These are phyloP conservation scores for Nipponacmea schrenckii DNA, from an alignment of 2,888 invertebrate species.

Conservation along the genomic window DNA sequence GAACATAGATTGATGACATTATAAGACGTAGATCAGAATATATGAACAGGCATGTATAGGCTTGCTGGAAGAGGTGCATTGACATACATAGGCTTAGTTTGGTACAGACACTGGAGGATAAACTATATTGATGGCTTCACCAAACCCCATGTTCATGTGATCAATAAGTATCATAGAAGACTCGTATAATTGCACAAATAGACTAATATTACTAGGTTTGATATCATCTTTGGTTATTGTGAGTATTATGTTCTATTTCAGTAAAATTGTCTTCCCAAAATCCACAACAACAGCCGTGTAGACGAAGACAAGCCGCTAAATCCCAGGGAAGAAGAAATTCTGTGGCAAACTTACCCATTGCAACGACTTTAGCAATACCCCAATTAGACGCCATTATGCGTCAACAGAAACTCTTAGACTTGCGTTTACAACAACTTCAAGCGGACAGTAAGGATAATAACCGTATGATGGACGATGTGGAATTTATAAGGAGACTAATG, in stretches of 20 bases:
- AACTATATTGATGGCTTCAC: no score
- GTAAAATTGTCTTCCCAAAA: background rate
- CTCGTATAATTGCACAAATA: no score
- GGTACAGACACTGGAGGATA: no score
- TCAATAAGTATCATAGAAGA: no score
- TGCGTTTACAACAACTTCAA: slow-evolving; percentile 66
- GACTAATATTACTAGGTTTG: no score
- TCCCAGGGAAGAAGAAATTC: slow-evolving; percentile 50
- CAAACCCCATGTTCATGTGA: no score
- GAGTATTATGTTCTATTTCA: background rate
- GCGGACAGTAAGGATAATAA: slow-evolving; percentile 64
- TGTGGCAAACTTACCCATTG: slow-evolving; percentile 52
- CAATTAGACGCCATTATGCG: slow-evolving; percentile 67
- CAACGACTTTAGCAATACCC: slow-evolving; percentile 65
- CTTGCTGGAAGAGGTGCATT: no score
- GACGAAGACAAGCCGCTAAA: slow-evolving; percentile 36
- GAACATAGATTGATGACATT: no score
- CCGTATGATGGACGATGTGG: slow-evolving; percentile 64
- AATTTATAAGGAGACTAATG: slow-evolving; percentile 65
- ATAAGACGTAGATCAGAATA: no score
- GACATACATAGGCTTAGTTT: no score
- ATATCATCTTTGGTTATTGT: no score
- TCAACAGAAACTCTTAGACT: slow-evolving; percentile 66
- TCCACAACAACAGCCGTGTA: slow-evolving; percentile 7
- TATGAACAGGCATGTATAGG: no score